Evolutionary conservation across 1,140 invertebrate genomes (phyloP), one percentile per base, ranked within the genome.

Genomic region (Grapholita molesta): DNA sequence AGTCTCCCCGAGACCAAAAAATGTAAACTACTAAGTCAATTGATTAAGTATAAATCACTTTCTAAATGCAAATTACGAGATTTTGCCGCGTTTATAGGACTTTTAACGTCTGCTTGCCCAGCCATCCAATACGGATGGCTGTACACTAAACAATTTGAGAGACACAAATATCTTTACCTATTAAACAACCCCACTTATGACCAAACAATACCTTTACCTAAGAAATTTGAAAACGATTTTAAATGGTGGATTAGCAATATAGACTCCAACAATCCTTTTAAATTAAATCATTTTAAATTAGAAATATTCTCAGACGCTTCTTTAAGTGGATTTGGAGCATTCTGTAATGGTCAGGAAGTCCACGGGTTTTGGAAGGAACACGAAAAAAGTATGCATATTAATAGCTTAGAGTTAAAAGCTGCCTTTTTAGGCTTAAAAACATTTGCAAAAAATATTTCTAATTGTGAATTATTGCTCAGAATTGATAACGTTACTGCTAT

Each of bases 401-500:
- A 68, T 35, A 18, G n/a, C 6, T 18, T 68, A 42, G 52, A 68
- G 38, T 30, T 68, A 38, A 24, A 38, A 12, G 68, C 68, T 12
- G 68, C 61, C 12, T 69, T 64, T 25, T 65, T 64, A 0, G 55
- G 11, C 12, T 30, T 69, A 18, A 69, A 69, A 69, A 12, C 9
- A 12, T 70, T 74, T 53, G 69, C 64, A 21, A 42, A 6, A 35
- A 23, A 73, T 3, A 12, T 23, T 4, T n/a, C 11, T 35, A 32
- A 66, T 21, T 71, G 70, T 24, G 72, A 38, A 73, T 79, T 52
- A 32, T 76, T 7, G 28, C 77, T 8, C 23, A n/a, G 77, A 28
- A 70, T 77, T 8, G 70, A 79, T 18, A 79, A 79, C 64, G 73
- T 67, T 0, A 77, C 75, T 9, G 73, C 71, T 11, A 71, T 77